Evolutionary conservation across 2,888 invertebrate species (phyloP).

Genomic region (Netelia virgata): DNA sequence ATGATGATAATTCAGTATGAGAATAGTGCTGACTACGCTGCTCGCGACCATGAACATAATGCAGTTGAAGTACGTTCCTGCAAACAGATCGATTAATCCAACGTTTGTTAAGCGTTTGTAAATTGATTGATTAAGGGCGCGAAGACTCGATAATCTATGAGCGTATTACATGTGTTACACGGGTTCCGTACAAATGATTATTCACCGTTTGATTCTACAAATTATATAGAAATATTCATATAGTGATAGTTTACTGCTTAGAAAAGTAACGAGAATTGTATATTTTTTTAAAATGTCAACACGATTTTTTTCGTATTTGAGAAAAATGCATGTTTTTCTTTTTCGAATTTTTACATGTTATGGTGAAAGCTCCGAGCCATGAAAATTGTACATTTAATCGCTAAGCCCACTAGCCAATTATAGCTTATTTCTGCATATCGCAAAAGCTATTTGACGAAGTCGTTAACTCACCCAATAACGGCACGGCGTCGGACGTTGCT

Average conservation of each 20-base stretch:
- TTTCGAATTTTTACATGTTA: neutral
- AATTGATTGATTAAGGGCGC: constrained; percentile 38
- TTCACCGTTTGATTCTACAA: too few relatives aligned
- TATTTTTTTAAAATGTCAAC: too few relatives aligned
- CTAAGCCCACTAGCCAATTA: too few relatives aligned
- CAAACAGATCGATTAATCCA: constrained; percentile 74
- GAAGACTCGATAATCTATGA: neutral
- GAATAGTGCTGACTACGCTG: constrained; percentile 98
- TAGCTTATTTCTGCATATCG: neutral
- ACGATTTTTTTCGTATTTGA: neutral
- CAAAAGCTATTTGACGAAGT: constrained; percentile 17
- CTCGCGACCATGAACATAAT: constrained; percentile 99
- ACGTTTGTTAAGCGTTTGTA: constrained; percentile 59
- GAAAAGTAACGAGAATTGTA: too few relatives aligned
- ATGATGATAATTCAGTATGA: constrained; percentile 99
- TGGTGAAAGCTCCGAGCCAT: too few relatives aligned
- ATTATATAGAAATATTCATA: too few relatives aligned
- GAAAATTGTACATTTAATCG: neutral
- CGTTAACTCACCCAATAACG: constrained; percentile 89
- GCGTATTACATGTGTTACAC: too few relatives aligned
- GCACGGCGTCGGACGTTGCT: constrained; percentile 97
- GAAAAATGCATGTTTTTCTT: neutral
- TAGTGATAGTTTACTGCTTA: too few relatives aligned
- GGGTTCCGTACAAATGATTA: too few relatives aligned
- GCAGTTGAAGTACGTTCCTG: constrained; percentile 99